Evolutionary conservation across 2,113 vertebrate species (phyloP), one percentile per base, ranked within the genome.

Genomic region (Xiphophorus hellerii): DNA sequence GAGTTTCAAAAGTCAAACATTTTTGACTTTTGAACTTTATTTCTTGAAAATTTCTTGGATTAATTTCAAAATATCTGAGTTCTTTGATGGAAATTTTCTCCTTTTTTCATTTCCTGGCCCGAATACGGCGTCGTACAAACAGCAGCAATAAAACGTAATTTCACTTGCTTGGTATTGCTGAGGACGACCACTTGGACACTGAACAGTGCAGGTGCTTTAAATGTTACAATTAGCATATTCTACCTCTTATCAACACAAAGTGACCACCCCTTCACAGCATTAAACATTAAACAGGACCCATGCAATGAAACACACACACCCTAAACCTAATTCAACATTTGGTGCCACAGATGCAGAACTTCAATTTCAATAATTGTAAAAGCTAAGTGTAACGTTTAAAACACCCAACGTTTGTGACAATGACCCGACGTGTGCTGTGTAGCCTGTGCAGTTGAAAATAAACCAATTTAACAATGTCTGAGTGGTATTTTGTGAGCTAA

Each of bases 311-410:
- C 35, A 37, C 31, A 31, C 17, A 80, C 69, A 48, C 17, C 44
- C 51, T 58, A 88, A 80, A 20, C 29, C 80, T 77, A 85, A 72
- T 1, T 65, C 48, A 44, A 79, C 72, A 64, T 80, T 6, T 31
- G 76, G 73, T 77, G 77, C 79, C 81, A 30, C 0, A 64, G 76
- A 87, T 2, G 88, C 80, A 90, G 86, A 89, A 88, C 78, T 87
- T 74, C 84, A 27, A 71, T 76, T 60, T 62, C 3, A 33, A 76
- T 15, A 74, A 66, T 48, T 70, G 31, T 48, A 48, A 48, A 58
- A 68, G 54, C 69, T 29, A 66, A 84, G 82, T 81, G 74, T 84
- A 86, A 78, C 73, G 28, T 84, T 78, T 78, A 33, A 78, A 84
- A 84, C 76, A 78, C 69, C 80, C n/a, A 4, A 39, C 2, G 25